Base-by-base conservation (phyloP, 92 coral and sea anemone species). In the Pocillopora grandis region DNA sequence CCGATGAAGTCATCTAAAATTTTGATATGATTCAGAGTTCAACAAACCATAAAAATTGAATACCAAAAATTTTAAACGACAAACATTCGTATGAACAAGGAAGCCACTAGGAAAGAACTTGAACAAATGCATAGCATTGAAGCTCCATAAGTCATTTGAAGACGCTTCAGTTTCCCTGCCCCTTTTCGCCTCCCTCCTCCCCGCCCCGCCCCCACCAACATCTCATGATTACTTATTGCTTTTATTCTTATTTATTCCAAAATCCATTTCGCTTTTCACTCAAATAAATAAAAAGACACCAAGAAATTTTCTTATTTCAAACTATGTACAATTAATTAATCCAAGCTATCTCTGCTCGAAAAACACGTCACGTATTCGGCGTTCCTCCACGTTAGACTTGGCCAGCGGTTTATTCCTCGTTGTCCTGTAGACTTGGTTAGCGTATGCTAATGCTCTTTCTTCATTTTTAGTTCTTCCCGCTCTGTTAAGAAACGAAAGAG, bases 331-430 rank as follows among this genome's bases (percentile, higher is more conserved):
- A 70, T 69, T 70, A 2, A 59, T 75, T 31, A 4, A 15, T 27
- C 16, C 49, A n/a, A 74, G 48, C 76, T 87, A 94, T 94, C 98
- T 89, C 84, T 84, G 88, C 85, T 94, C 95, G 62, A 92, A 94
- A 85, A 94, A 94, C 12, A 94, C 95, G 67, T 94, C 98, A 70
- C 98, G 86, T 67, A 89, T 94, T 27, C 93, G 76, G 75, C 93
- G 86, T 18, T 89, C 86, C 76, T 89, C 95, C 61, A 92, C 91
- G 71, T 88, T 79, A 17, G 93, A 89, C 73, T 87, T 80, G 27
- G 93, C 98, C 66, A 89, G 84, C 31, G 98, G 90, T 60, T 87
- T 77, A 1, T 88, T 64, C 64, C 85, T 92, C 89, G 90, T 90
- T 8, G 90, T 79, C 52, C 85, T 77, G 86, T 92, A 94, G 36